Conservation (phyloP, 2,888 invertebrate species). For the Drosophila putrida region DNA sequence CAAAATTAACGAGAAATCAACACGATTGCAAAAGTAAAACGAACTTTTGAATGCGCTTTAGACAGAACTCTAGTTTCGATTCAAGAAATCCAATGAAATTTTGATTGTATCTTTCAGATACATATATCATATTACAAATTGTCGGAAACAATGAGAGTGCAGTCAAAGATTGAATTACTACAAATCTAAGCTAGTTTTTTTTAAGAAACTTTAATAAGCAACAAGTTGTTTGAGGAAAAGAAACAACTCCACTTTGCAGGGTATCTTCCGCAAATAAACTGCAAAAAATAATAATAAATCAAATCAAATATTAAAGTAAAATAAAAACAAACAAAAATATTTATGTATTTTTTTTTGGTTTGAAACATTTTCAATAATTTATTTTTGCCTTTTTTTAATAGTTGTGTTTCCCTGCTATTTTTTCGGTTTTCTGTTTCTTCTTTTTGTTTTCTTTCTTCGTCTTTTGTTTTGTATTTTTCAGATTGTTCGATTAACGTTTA, state of each 20-base stretch:
- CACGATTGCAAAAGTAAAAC: not conserved
- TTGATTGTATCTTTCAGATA: not conserved
- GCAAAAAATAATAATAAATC: slow-evolving; percentile 8
- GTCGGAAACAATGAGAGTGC: no score
- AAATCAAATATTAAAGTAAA: slow-evolving; percentile 4
- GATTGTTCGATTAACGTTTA: slow-evolving; percentile 21
- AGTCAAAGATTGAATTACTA: no score
- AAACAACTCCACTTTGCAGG: not conserved
- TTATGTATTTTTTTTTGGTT: slow-evolving; percentile 53
- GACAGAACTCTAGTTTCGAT: not conserved
- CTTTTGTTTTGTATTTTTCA: slow-evolving; percentile 6
- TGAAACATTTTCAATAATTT: slow-evolving; percentile 76
- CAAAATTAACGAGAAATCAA: slow-evolving; percentile 56
- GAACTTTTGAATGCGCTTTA: slow-evolving; percentile 15
- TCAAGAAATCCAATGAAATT: not conserved
- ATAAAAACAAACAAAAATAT: slow-evolving; percentile 32
- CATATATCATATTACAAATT: slow-evolving; percentile 1
- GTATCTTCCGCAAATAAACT: not conserved
- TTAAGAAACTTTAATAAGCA: not conserved
- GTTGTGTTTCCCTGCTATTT: slow-evolving; percentile 23
- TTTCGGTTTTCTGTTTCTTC: slow-evolving; percentile 18
- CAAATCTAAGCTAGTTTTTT: not conserved
- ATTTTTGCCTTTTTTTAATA: slow-evolving; percentile 49
- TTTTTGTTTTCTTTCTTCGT: slow-evolving; percentile 10
- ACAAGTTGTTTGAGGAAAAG: not conserved